phyloP scores from a whole-genome alignment of 2,888 invertebrate genomes.

The Caenorhabditis macrosperma region DNA sequence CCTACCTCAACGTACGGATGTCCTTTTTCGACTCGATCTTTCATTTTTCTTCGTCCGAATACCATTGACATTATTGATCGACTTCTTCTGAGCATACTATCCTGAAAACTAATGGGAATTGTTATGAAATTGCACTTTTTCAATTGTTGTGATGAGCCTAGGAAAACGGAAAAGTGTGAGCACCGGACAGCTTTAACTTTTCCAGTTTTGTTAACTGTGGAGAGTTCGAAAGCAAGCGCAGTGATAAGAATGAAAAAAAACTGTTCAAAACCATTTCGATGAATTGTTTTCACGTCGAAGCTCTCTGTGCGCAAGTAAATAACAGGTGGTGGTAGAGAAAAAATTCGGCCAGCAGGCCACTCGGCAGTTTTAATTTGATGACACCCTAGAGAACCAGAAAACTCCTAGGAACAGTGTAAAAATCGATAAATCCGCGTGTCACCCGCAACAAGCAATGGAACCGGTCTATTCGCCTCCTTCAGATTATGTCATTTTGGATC shows the following conservation, averaged over 20 bases:
- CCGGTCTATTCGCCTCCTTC: background rate
- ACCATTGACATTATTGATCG: constrained; percentile 68
- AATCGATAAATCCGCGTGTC: constrained; percentile 20
- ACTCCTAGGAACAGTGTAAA: constrained; percentile 8
- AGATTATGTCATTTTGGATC: background rate
- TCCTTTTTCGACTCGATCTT: constrained; percentile 58
- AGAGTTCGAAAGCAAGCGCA: background rate
- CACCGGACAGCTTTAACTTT: no score
- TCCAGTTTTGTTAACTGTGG: no score
- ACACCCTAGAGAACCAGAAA: background rate
- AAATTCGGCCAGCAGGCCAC: background rate
- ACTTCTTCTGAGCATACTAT: constrained; percentile 65
- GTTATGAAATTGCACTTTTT: no score
- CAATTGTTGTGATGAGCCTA: background rate
- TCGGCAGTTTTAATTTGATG: constrained; percentile 9
- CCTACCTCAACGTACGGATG: constrained; percentile 52
- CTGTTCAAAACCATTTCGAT: background rate
- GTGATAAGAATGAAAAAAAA: background rate
- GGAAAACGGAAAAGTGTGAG: no score
- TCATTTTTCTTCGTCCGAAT: constrained; percentile 64
- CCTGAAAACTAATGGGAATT: constrained; percentile 38
- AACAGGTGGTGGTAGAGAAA: background rate
- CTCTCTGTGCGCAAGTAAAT: background rate
- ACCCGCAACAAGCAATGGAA: background rate
- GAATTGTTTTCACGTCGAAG: background rate